Conservation (phyloP, 1,140 invertebrate species). For the Euwallacea similis region DNA sequence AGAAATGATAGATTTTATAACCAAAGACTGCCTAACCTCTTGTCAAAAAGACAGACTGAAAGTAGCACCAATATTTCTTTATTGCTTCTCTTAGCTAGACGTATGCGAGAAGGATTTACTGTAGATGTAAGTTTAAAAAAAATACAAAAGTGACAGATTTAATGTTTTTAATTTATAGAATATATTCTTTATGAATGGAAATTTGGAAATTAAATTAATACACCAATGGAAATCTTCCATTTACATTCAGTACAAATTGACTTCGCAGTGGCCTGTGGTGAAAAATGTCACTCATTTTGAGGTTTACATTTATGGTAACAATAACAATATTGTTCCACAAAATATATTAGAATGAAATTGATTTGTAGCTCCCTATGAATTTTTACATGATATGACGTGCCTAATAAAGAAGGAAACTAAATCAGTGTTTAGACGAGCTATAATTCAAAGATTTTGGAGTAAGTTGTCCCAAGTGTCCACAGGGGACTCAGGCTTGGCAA, state of each 20-base stretch:
- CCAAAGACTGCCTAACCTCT: conserved; percentile 58
- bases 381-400: conserved; percentile 78
- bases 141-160: conserved; percentile 17
- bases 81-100: conserved; percentile 71
- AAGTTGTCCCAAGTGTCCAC: conserved; percentile 66
- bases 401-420: conserved; percentile 67
- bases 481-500: conserved; percentile 68
- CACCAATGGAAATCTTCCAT: conserved; percentile 77
- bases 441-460: conserved; percentile 73
- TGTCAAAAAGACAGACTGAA: conserved; percentile 70
- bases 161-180: conserved; percentile 52
- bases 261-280: conserved; percentile 62
- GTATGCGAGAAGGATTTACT: conserved; percentile 79
- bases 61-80: conserved; percentile 67
- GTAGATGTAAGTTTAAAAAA: conserved; percentile 61
- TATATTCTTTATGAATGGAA: conserved; percentile 60
- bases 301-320: conserved; percentile 64
- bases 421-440: conserved; percentile 69
- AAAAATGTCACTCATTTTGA: conserved; percentile 60
- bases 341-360: neutral
- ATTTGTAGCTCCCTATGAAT: conserved; percentile 71
- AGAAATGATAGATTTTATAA: conserved; percentile 65
- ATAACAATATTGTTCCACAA: neutral
- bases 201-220: conserved; percentile 68
- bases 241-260: conserved; percentile 70